phyloP scores from a whole-genome alignment of 2,113 vertebrate genomes.

The Cettia cetti region DNA sequence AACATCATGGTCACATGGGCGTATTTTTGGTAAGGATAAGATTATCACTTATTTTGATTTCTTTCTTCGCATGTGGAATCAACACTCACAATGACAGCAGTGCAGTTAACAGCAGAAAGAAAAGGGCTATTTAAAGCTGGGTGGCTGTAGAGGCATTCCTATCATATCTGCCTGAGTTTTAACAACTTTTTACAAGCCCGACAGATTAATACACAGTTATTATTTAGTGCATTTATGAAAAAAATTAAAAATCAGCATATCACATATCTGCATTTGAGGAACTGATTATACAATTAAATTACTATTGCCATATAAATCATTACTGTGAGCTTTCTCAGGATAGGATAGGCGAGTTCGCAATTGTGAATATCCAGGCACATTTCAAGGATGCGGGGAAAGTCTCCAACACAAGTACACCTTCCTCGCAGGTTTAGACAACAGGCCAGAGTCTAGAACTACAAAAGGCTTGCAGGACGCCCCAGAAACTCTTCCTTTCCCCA shows the following conservation, averaged over 20 bases:
- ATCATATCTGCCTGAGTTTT: not conserved
- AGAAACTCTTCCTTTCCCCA: not conserved
- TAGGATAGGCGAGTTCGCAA: not conserved
- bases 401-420: not conserved
- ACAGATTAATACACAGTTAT: not conserved
- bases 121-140: not conserved
- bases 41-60: not conserved
- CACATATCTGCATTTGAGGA: not conserved
- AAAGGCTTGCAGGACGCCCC: not conserved
- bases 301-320: not conserved
- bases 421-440: not conserved
- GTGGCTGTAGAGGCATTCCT: not conserved
- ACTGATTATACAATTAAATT: not conserved
- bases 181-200: not conserved
- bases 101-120: not conserved
- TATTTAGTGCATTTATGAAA: not conserved
- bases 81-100: not conserved
- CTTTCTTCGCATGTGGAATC: not conserved
- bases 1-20: rapidly evolving
- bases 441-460: not conserved
- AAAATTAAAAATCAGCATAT: not conserved
- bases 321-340: not conserved
- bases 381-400: not conserved
- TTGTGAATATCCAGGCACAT: not conserved
- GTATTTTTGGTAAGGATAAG: not conserved